phyloP scores from a whole-genome alignment of 2,113 vertebrate genomes.

The Cottus gobio region DNA sequence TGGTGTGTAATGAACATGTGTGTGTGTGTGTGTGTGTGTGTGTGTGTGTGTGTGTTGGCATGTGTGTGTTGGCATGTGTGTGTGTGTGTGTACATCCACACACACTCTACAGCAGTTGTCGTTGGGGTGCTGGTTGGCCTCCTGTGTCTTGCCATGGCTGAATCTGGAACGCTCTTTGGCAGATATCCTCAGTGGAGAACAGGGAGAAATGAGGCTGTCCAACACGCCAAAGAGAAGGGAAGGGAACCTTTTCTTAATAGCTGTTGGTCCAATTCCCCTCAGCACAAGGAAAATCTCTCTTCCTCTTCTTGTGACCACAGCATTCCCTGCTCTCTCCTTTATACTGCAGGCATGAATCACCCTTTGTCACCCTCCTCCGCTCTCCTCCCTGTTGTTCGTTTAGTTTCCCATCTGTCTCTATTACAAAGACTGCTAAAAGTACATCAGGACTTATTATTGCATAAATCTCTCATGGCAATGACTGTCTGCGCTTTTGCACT shows the following conservation, averaged over 20 bases:
- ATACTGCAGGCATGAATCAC: slow-evolving; percentile 73
- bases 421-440: slow-evolving; percentile 73
- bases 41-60: slow-evolving; percentile 8
- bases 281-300: slow-evolving; percentile 54
- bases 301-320: slow-evolving; percentile 66
- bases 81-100: slow-evolving; percentile 1
- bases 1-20: slow-evolving; percentile 20
- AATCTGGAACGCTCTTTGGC: slow-evolving; percentile 57
- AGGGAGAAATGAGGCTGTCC: slow-evolving; percentile 64
- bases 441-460: slow-evolving; percentile 66
- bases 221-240: slow-evolving; percentile 43
- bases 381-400: slow-evolving; percentile 60
- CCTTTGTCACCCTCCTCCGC: slow-evolving; percentile 67
- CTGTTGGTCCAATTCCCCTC: slow-evolving; percentile 68
- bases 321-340: slow-evolving; percentile 50
- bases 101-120: slow-evolving; percentile 7
- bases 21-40: slow-evolving; percentile 12
- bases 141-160: slow-evolving; percentile 46
- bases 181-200: slow-evolving; percentile 59
- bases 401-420: slow-evolving; percentile 70
- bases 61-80: slow-evolving; percentile 19
- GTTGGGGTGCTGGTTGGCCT: slow-evolving; percentile 27
- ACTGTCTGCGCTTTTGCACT: slow-evolving; percentile 26
- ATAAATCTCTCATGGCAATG: slow-evolving; percentile 53
- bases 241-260: slow-evolving; percentile 58